Percentiles rank a stretch among this genome's conserved stretches.
phyloP scores from a whole-genome alignment of 1,140 invertebrate genomes.

The Drosophila aff. region DNA sequence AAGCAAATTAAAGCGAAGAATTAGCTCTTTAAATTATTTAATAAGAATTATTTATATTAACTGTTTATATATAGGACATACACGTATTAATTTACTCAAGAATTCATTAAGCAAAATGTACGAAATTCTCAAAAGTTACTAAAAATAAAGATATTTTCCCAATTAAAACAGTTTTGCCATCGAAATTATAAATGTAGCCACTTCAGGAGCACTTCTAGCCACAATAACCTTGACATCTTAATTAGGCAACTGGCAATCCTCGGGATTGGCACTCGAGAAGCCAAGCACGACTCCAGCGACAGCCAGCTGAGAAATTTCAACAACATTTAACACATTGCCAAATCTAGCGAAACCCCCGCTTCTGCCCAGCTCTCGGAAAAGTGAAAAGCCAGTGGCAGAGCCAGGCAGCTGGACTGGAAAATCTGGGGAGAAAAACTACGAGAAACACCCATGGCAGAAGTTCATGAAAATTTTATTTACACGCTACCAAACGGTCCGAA shows the following conservation, averaged over 20 bases:
- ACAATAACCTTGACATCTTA: constrained; percentile 75
- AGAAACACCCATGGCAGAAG: constrained; percentile 62
- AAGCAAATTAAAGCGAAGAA: too few relatives aligned
- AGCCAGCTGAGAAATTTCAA: constrained; percentile 67
- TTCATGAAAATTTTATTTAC: constrained; percentile 84
- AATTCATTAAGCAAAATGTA: neutral
- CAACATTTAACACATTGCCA: constrained; percentile 83
- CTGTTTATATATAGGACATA: too few relatives aligned
- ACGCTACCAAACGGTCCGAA: constrained; percentile 81
- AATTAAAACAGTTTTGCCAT: neutral
- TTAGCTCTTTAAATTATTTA: too few relatives aligned
- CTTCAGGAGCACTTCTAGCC: constrained; percentile 18
- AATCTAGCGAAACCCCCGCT: constrained; percentile 69
- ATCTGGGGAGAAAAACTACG: constrained; percentile 44
- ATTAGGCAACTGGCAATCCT: constrained; percentile 64
- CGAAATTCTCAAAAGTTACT: neutral
- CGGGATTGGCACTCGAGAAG: constrained; percentile 65
- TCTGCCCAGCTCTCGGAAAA: constrained; percentile 12
- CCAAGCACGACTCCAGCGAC: constrained; percentile 41
- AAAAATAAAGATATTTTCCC: neutral
- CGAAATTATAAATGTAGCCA: constrained; percentile 23
- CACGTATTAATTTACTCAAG: too few relatives aligned
- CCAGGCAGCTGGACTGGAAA: constrained; percentile 37
- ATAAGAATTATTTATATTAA: too few relatives aligned
- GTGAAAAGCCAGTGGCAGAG: constrained; percentile 31